Evolutionary conservation across 2,797 vertebrate genomes (phyloP).

Genomic region (Nannoperca australis): DNA sequence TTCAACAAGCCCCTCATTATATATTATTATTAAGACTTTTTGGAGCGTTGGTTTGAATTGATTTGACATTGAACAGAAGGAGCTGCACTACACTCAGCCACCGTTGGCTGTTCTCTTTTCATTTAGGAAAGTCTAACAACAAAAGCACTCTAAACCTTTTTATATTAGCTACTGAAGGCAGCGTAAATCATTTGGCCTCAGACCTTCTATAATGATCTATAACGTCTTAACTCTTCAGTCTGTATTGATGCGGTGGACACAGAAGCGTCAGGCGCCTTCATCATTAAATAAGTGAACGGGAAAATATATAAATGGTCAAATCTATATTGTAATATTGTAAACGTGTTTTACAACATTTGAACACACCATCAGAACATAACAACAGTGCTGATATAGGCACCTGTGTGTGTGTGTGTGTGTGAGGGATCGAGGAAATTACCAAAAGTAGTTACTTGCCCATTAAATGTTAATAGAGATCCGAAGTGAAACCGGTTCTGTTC

Average conservation of each 20-base stretch:
- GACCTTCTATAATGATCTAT: neutral
- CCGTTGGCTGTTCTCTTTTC: too few species aligned
- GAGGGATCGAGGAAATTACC: too few species aligned
- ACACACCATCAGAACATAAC: too few species aligned
- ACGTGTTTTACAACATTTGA: too few species aligned
- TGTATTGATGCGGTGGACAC: neutral
- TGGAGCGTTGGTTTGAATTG: neutral
- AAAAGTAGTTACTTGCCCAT: too few species aligned
- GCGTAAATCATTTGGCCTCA: neutral
- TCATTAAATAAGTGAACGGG: neutral
- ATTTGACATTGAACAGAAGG: neutral
- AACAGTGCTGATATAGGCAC: too few species aligned
- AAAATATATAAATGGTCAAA: neutral
- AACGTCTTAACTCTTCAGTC: conserved; percentile 2
- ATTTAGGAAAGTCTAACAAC: neutral
- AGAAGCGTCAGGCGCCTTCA: neutral
- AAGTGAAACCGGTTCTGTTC: too few species aligned
- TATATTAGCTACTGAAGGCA: neutral
- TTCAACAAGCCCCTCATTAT: neutral
- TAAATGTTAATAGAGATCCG: too few species aligned
- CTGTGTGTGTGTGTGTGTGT: too few species aligned
- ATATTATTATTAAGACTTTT: neutral
- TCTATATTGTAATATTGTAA: conserved; percentile 13
- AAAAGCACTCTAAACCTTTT: neutral
- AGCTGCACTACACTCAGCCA: neutral